phyloP scores from a whole-genome alignment of 2,888 invertebrate species.

The Drosophila austrosaltans region DNA sequence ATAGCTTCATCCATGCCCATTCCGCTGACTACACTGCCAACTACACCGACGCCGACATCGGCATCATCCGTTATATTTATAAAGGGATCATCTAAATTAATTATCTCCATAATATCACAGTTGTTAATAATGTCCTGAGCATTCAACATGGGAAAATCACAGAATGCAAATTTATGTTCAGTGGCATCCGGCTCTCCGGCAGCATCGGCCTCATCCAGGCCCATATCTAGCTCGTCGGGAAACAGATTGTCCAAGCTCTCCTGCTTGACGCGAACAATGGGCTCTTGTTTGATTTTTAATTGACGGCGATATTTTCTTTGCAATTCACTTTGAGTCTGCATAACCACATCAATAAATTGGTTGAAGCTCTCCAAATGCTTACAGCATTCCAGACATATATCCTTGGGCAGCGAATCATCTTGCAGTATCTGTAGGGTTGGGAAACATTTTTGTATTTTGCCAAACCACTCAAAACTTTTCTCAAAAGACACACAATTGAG shows the following conservation, averaged over 20 bases:
- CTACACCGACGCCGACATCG: constrained; percentile 32
- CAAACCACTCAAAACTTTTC: constrained; percentile 81
- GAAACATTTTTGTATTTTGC: constrained; percentile 83
- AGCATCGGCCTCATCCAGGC: constrained; percentile 54
- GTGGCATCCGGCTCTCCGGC: constrained; percentile 62
- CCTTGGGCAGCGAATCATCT: constrained; percentile 81
- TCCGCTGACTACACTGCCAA: not conserved
- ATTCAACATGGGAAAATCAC: constrained; percentile 81
- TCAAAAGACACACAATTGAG: constrained; percentile 77
- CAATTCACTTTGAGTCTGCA: constrained; percentile 79
- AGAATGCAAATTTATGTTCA: constrained; percentile 82
- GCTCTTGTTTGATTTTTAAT: constrained; percentile 83
- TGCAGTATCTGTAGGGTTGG: constrained; percentile 82
- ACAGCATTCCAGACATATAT: constrained; percentile 78
- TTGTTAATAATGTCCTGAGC: constrained; percentile 82
- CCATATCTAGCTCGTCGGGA: constrained; percentile 74
- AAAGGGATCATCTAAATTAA: constrained; percentile 82
- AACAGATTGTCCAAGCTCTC: constrained; percentile 80
- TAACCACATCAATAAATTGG: constrained; percentile 81
- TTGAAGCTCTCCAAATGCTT: constrained; percentile 80
- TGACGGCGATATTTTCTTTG: constrained; percentile 79
- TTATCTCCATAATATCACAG: constrained; percentile 83
- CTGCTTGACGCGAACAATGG: constrained; percentile 82
- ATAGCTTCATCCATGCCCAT: not conserved
- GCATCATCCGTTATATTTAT: constrained; percentile 83